phyloP scores from a whole-genome alignment of 1,140 invertebrate genomes.

The Tenebrio molitor region DNA sequence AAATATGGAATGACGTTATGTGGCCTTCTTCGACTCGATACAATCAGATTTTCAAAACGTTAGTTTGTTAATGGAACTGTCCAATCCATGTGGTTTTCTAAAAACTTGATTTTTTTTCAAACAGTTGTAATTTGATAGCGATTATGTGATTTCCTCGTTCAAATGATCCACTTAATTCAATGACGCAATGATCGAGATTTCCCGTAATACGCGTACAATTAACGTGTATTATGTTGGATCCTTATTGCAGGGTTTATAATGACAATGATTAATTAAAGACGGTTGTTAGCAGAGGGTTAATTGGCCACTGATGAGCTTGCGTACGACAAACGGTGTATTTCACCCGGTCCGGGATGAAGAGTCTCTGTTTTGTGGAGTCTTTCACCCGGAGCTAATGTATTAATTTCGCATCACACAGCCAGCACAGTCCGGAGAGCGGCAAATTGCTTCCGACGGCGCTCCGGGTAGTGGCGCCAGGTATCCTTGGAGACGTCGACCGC shows the following conservation, averaged over 20 bases:
- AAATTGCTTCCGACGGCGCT: conserved; percentile 62
- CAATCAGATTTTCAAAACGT: too few relatives aligned
- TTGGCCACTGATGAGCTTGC: conserved; percentile 44
- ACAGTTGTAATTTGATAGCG: too few relatives aligned
- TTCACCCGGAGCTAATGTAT: conserved; percentile 61
- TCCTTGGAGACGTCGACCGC: conserved; percentile 66
- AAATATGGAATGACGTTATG: too few relatives aligned
- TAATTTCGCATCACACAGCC: conserved; percentile 57
- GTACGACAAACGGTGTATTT: conserved; percentile 26
- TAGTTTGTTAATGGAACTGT: too few relatives aligned
- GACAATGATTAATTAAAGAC: conserved; percentile 47
- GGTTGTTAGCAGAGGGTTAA: conserved; percentile 42
- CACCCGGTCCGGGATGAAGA: conserved; percentile 3
- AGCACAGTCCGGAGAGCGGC: conserved; percentile 55
- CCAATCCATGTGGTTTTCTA: too few relatives aligned
- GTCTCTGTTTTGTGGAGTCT: conserved; percentile 45
- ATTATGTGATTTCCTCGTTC: not conserved
- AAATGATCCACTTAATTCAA: conserved; percentile 14
- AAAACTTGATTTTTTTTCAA: too few relatives aligned
- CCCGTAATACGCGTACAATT: conserved; percentile 34
- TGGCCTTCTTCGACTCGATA: too few relatives aligned
- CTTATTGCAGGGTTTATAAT: conserved; percentile 29
- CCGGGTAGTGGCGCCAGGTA: conserved; percentile 66
- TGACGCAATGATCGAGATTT: conserved; percentile 6
- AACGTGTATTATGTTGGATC: conserved; percentile 30